Evolutionary conservation across 1,140 invertebrate species (phyloP).

Genomic region (Drosophila aff.): DNA sequence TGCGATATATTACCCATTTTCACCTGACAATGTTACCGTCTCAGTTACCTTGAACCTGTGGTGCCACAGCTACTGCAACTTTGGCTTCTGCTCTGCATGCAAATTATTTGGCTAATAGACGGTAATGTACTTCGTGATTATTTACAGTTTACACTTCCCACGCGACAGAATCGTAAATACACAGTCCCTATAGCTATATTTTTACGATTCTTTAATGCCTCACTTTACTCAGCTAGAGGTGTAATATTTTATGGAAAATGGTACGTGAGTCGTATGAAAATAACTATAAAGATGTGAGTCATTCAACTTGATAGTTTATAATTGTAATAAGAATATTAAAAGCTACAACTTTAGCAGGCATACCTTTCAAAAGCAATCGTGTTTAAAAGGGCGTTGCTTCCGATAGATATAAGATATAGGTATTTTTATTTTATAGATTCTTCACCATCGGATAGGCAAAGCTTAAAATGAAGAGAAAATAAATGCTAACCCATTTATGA

Average conservation of each 20-base stretch:
- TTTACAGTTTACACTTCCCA: constrained; percentile 66
- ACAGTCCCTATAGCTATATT: constrained; percentile 23
- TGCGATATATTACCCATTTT: constrained; percentile 15
- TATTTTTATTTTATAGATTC: background rate
- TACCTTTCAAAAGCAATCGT: background rate
- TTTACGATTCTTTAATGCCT: constrained; percentile 66
- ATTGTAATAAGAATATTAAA: background rate
- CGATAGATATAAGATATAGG: background rate
- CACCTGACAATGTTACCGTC: constrained; percentile 44
- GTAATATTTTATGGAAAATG: constrained; percentile 44
- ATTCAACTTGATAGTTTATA: background rate
- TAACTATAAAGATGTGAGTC: constrained; percentile 14
- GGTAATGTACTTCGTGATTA: constrained; percentile 64
- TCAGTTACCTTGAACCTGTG: constrained; percentile 69
- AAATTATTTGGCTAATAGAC: constrained; percentile 69
- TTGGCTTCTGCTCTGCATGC: constrained; percentile 45
- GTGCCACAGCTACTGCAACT: constrained; percentile 10
- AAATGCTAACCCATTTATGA: constrained; percentile 58
- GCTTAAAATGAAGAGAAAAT: constrained; percentile 1
- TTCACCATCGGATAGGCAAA: background rate
- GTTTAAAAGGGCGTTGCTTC: background rate
- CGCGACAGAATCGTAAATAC: constrained; percentile 68
- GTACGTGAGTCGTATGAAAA: constrained; percentile 49
- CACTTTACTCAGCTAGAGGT: constrained; percentile 26
- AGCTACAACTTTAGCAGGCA: background rate